phyloP scores from a whole-genome alignment of 2,888 invertebrate species.

The Leptinotarsa rubiginosa region DNA sequence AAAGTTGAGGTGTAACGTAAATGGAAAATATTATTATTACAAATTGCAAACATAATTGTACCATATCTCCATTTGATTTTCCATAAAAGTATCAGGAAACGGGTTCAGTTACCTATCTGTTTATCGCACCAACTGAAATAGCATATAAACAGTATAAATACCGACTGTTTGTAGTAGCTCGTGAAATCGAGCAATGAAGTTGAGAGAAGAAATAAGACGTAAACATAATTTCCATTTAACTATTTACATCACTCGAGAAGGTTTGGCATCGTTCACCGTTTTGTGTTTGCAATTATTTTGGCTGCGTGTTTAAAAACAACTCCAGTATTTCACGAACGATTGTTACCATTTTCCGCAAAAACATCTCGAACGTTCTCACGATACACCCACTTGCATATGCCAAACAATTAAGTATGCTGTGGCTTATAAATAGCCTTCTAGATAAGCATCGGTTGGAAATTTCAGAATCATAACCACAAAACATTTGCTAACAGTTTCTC shows the following conservation, averaged over 20 bases:
- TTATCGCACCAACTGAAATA: neutral
- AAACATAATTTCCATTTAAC: conserved; percentile 6
- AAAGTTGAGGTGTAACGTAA: too few species aligned
- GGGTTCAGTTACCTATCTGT: conserved; percentile 9
- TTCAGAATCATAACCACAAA: neutral
- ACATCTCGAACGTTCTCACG: neutral
- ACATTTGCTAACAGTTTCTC: neutral
- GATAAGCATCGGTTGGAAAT: neutral
- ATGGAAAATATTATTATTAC: too few species aligned
- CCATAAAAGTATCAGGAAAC: neutral
- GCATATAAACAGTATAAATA: conserved; percentile 13
- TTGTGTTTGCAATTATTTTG: neutral
- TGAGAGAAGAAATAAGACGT: conserved; percentile 11
- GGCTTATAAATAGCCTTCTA: too few species aligned
- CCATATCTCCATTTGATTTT: too few species aligned
- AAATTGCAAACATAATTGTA: too few species aligned
- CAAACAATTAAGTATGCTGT: too few species aligned
- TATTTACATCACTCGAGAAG: conserved; percentile 9
- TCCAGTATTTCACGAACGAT: conserved; percentile 15
- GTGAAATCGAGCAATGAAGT: conserved; percentile 6
- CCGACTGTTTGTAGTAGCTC: conserved; percentile 11
- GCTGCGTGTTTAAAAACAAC: conserved; percentile 7
- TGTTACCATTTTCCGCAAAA: conserved; percentile 1
- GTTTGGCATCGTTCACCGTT: conserved; percentile 14
- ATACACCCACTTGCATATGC: neutral